These are phyloP conservation scores for Mormoops blainvillei DNA, from an alignment of 2,113 vertebrate genomes.

Conservation along the genomic window DNA sequence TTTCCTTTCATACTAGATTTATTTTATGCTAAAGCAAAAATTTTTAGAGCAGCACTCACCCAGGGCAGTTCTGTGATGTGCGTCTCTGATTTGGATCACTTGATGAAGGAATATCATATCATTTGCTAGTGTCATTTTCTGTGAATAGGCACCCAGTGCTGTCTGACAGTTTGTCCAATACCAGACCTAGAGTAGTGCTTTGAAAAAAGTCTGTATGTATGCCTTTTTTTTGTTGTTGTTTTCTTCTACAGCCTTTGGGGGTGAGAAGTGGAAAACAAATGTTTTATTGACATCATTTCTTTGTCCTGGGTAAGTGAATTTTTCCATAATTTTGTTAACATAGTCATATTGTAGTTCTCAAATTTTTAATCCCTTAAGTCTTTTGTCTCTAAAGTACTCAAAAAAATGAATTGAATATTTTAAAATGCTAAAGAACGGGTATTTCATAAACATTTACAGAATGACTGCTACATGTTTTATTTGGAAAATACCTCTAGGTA, in stretches of 20 bases:
- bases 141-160: background rate
- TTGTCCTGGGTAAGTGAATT: conserved; percentile 92
- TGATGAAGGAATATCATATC: background rate
- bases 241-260: conserved; percentile 91
- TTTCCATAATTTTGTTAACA: background rate
- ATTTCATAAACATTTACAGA: background rate
- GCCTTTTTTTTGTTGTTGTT: conserved; percentile 35
- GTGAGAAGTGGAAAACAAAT: conserved; percentile 99
- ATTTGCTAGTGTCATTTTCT: background rate
- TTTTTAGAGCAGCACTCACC: background rate
- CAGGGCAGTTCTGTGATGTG: background rate
- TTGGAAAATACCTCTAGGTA: conserved; percentile 5
- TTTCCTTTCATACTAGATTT: background rate
- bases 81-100: background rate
- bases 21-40: background rate
- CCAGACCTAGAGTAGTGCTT: background rate
- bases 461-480: background rate
- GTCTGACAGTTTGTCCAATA: background rate
- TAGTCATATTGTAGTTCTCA: background rate
- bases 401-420: conserved; percentile 34
- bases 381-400: conserved; percentile 30
- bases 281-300: conserved; percentile 96
- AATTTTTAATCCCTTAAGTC: background rate
- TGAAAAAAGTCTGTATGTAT: background rate
- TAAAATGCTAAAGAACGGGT: background rate